A percentile compares a stretch with the other conserved stretches of the same genome.
These are phyloP conservation scores for Zaprionus lachaisei DNA, from an alignment of 1,140 invertebrate species.

Conservation along the genomic window DNA sequence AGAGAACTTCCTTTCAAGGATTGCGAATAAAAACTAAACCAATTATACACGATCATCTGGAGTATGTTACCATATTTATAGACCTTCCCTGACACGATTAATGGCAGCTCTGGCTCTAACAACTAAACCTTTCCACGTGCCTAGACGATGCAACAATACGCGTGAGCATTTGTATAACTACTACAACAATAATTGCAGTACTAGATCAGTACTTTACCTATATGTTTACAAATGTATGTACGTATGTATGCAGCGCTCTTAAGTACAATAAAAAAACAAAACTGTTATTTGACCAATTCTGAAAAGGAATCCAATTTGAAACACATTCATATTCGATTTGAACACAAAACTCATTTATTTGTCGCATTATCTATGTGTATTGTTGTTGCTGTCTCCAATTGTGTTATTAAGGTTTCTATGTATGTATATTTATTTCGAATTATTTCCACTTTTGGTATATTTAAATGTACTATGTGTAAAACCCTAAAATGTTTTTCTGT, in stretches of 20 bases:
- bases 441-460: slow-evolving; percentile 40
- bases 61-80: neutral
- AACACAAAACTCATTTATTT: slow-evolving; percentile 11
- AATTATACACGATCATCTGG: neutral
- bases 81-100: neutral
- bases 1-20: neutral
- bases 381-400: slow-evolving; percentile 11
- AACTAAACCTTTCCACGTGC: slow-evolving; percentile 31
- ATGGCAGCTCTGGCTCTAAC: slow-evolving; percentile 13
- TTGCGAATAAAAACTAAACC: neutral
- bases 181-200: neutral
- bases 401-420: neutral
- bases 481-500: slow-evolving; percentile 12
- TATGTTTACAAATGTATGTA: no score
- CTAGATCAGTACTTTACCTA: neutral
- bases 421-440: neutral
- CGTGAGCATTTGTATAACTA: slow-evolving; percentile 1
- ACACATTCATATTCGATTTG: neutral
- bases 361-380: slow-evolving; percentile 13
- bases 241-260: neutral
- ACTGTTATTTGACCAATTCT: slow-evolving; percentile 1
- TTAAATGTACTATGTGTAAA: slow-evolving; percentile 33
- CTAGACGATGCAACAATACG: slow-evolving; percentile 21
- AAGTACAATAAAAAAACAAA: slow-evolving; percentile 14
- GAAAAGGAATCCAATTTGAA: neutral